These are phyloP conservation scores for Pangasius larnaudii DNA, from an alignment of 2,797 vertebrate species.

Conservation along the genomic window DNA sequence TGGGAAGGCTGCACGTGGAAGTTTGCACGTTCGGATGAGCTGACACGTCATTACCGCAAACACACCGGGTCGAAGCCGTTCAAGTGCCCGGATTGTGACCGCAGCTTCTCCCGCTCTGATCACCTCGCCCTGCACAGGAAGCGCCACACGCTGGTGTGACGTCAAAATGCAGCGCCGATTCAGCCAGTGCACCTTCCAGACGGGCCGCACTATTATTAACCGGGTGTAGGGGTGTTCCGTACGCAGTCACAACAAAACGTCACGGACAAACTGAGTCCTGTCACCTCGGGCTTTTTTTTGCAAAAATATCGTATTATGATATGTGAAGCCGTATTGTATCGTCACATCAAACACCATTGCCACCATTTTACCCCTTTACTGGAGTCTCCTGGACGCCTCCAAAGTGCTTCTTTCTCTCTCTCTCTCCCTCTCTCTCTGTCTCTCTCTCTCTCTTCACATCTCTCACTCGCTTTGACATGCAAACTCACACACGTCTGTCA, in stretches of 20 bases:
- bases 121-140: conserved; percentile 98
- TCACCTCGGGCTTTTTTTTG: not conserved
- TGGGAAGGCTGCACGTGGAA: conserved; percentile 99
- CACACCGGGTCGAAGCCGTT: conserved; percentile 99
- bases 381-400: not conserved
- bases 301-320: not conserved
- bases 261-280: not conserved
- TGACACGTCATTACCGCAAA: conserved; percentile 98
- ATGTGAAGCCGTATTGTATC: not conserved
- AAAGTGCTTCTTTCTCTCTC: not conserved
- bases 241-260: not conserved
- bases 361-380: not conserved
- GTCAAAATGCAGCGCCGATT: conserved; percentile 1
- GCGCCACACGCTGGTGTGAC: conserved; percentile 93
- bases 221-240: not conserved
- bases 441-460: not conserved
- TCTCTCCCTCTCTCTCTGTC: not conserved
- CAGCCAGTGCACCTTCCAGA: not conserved
- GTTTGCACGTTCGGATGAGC: conserved; percentile 96
- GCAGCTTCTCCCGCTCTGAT: conserved; percentile 97
- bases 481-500: conserved; percentile 22
- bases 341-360: not conserved
- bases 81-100: conserved; percentile 97
- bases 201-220: not conserved
- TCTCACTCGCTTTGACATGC: not conserved